A percentile compares a stretch with the other conserved stretches of the same genome.
Conservation (phyloP, 2,797 vertebrate genomes). For the Trachurus trachurus region DNA sequence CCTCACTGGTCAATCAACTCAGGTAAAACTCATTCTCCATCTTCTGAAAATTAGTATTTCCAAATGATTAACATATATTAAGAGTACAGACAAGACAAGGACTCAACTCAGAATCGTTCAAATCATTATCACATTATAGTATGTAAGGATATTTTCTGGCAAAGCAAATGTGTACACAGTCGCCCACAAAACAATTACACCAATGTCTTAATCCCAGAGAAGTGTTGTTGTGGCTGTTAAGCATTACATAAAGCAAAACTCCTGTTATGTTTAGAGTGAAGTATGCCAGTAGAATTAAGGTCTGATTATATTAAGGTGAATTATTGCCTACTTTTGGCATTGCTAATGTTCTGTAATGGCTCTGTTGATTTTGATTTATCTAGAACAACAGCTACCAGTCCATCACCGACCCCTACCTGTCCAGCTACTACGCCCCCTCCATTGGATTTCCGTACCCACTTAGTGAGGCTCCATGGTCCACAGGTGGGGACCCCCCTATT, state of each 20-base stretch:
- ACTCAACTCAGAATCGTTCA: neutral
- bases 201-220: neutral
- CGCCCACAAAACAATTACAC: neutral
- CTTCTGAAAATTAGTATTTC: neutral
- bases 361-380: conserved; percentile 42
- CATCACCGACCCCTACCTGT: conserved; percentile 96
- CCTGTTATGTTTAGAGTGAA: neutral
- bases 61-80: neutral
- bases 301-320: neutral
- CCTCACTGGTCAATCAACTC: conserved; percentile 95
- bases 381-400: conserved; percentile 97
- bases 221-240: neutral
- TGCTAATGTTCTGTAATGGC: conserved; percentile 44
- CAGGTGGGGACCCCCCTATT: conserved; percentile 95
- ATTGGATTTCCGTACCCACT: conserved; percentile 96
- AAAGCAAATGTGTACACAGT: neutral
- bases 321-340: neutral
- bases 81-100: too few species aligned
- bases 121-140: neutral
- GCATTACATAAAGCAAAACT: neutral
- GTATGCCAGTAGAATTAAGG: neutral
- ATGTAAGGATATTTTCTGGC: neutral
- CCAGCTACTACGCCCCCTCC: conserved; percentile 96
- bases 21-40: conserved; percentile 83
- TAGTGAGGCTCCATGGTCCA: conserved; percentile 97